These are phyloP conservation scores for Drosophila jambulina DNA, from an alignment of 1,140 invertebrate genomes.

Conservation along the genomic window DNA sequence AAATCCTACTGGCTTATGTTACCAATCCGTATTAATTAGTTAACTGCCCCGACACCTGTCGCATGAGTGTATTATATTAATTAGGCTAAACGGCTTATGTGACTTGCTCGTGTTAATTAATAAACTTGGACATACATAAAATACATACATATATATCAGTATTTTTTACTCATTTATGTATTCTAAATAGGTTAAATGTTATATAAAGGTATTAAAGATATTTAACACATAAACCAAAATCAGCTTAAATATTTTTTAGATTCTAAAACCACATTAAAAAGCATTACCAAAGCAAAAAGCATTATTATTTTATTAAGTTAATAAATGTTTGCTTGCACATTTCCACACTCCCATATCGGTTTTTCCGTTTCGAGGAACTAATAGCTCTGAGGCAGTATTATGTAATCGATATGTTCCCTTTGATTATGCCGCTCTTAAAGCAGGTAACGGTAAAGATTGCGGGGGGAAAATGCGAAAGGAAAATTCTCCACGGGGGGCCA, in stretches of 20 bases:
- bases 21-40: conserved; percentile 6
- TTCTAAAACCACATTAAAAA: not conserved
- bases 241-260: not conserved
- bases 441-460: no score
- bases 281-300: not conserved
- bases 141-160: no score
- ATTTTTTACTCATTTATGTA: no score
- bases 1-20: not conserved
- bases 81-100: not conserved
- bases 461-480: not conserved
- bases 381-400: conserved; percentile 3
- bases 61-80: conserved; percentile 1
- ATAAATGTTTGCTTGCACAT: not conserved
- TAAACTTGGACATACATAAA: not conserved
- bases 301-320: not conserved
- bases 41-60: not conserved
- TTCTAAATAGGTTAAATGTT: no score
- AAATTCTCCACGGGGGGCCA: not conserved
- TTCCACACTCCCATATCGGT: not conserved
- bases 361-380: not conserved
- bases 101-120: not conserved
- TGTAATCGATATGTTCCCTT: conserved; percentile 15
- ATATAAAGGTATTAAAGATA: no score
- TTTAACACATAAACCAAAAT: not conserved
- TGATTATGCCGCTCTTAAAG: conserved; percentile 12